Evolutionary conservation across 2,113 vertebrate genomes (phyloP), one percentile per base, ranked within the genome.

Genomic region (Edolisoma coerulescens): DNA sequence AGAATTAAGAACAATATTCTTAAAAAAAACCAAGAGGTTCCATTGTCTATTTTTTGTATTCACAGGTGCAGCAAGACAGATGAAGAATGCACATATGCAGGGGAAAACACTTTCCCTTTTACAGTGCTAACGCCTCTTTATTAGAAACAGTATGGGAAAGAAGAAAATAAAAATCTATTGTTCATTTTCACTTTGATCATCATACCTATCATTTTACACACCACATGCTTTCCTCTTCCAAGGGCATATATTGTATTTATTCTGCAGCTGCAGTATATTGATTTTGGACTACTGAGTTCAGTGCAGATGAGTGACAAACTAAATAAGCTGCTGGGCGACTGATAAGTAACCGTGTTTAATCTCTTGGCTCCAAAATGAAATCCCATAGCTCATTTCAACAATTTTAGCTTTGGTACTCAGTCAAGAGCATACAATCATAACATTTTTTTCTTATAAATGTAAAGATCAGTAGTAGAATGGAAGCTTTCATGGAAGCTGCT

Each of bases 151-250:
- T 37, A 63, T 45, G 32, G n/a, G 26, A 80, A 90, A 85, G 32
- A 81, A 82, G 35, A 90, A 96, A 95, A 91, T 83, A 88, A 92
- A 94, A 86, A 90, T 84, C 83, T 92, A 78, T 89, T 88, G 41
- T 90, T 95, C 88, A 57, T 84, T 95, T 94, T 90, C 76, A 61
- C 70, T 94, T 95, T 94, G 73, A 76, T 87, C 73, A 77, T 71
- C 85, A 57, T 50, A 84, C 68, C 57, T 93, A 90, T 90, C 60
- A 86, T 88, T 92, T 93, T 93, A 89, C 73, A 84, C 73, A 94
- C 76, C 44, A 23, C 83, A 78, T 42, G n/a, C 56, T 87, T 93
- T 92, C 69, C 76, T 92, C 56, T 87, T 96, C 86, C 90, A 96
- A 83, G 83, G 42, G 19, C 56, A 74, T 64, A 92, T 77, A 89